Base-by-base conservation (phyloP, 2,888 invertebrate genomes). In the Gasteruption jaculator region DNA sequence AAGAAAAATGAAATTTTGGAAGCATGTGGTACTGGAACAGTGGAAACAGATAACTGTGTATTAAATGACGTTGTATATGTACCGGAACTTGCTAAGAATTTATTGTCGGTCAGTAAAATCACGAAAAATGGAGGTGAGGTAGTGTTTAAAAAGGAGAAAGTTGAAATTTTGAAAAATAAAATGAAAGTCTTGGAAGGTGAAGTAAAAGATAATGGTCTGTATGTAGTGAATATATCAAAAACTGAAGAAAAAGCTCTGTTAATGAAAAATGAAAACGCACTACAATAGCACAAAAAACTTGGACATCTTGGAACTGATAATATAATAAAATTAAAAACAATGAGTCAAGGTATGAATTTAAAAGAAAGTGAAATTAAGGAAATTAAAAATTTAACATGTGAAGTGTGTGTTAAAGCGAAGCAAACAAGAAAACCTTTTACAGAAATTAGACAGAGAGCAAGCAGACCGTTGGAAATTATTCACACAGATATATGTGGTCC, bases 401-500 rank as follows among this genome's bases (percentile, higher is more conserved):
- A 30, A 31, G 12, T 35, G 1, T 55, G 57, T 29, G 21, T 45
- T 1, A 37, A 46, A 25, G 48, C 53, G n/a, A 58, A 54, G 27
- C 46, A 50, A 22, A 42, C 44, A 4, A 42, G 37, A 14, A 11
- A 19, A 2, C 3, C 32, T n/a, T 45, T 47, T 21, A 16, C 38
- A n/a, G 14, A 42, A 4, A 16, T 14, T 31, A 37, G 50, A 19
- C 22, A 12, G 5, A 45, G 52, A 29, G 49, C 52, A 11, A 46
- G 5, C 21, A 40, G 45, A 14, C 47, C 49, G 6, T 16, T 52
- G 10, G 30, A 51, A 35, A 27, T 56, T 12, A 36, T 58, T 10
- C 54, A 58, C 27, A 53, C 48, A n/a, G 57, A 58, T 32, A 10
- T 58, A 2, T 43, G 40, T 24, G 57, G 54, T 11, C 52, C 54